Base-by-base conservation (phyloP, 2,113 vertebrate species). In the Cololabis saira region DNA sequence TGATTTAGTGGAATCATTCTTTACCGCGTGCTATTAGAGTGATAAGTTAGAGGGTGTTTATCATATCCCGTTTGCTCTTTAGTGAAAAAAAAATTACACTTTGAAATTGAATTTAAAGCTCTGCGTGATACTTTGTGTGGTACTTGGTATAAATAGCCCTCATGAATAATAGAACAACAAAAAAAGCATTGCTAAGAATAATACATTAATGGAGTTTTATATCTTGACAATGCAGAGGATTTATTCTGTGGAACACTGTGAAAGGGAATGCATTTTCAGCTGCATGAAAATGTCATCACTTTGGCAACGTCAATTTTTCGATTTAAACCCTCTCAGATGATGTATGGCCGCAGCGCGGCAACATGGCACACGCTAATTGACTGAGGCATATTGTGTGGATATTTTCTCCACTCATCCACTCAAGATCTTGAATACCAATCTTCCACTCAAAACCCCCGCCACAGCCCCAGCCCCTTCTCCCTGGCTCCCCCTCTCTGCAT, bases 281-380 rank as follows among this genome's bases (percentile, higher is more conserved):
- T n/a, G 75, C 72, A 74, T 76, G 79, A 74, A 83, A 86, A 81
- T 76, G 81, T 80, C 82, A 78, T 82, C 70, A 67, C 86, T 83
- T 87, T 80, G 81, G 74, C 61, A 57, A 62, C 48, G 80, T 81
- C 78, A 60, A 40, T 76, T 84, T 83, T 87, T 78, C 62, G 52
- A 81, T 81, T 84, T 81, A 78, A 86, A 60, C 65, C 70, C 68
- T 44, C 81, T 74, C 69, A 74, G 78, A 83, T 86, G 88, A 90
- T 87, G 75, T 81, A 83, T 80, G 86, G 74, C 80, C 19, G 62
- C 62, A 0, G 54, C 49, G 61, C 49, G 5, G 54, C 71, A 62
- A 69, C 88, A 66, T 75, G 82, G 80, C 86, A 80, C 70, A 40
- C 47, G 65, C 61, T 87, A 83, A 90, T 89, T 84, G 84, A 86